Conservation (phyloP, 1,140 invertebrate species). For the Drosophila kurseongensis region DNA sequence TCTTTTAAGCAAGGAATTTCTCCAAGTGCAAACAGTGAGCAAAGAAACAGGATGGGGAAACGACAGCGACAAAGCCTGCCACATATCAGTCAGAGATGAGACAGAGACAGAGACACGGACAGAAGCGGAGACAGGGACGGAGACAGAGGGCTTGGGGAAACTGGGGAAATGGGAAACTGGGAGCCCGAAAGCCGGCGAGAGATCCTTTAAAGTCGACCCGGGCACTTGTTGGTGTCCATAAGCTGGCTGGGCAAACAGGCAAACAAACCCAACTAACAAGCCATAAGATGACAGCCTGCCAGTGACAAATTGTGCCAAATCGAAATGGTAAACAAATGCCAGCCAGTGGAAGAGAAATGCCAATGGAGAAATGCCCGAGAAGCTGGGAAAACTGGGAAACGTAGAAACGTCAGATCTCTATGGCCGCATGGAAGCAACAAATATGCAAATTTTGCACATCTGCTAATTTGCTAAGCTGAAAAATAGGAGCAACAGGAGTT, state of each 20-base stretch:
- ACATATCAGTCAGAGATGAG: constrained; percentile 69
- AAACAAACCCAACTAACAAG: constrained; percentile 81
- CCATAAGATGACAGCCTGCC: constrained; percentile 80
- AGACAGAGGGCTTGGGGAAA: neutral
- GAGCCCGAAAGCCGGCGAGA: constrained; percentile 28
- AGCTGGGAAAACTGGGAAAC: neutral
- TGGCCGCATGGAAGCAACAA: constrained; percentile 43
- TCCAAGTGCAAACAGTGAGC: neutral
- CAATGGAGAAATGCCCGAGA: constrained; percentile 8
- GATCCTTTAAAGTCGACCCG: constrained; percentile 52
- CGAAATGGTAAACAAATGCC: constrained; percentile 78
- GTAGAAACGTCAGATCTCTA: constrained; percentile 7
- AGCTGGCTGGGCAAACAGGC: constrained; percentile 78
- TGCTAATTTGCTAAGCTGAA: constrained; percentile 76
- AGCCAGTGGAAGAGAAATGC: constrained; percentile 46
- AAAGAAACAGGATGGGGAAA: constrained; percentile 26
- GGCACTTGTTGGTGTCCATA: constrained; percentile 81
- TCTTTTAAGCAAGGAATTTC: neutral
- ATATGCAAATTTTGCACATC: constrained; percentile 76
- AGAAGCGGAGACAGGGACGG: constrained; percentile 6
- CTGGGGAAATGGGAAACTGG: constrained; percentile 41
- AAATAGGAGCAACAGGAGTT: constrained; percentile 66
- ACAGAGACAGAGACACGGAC: constrained; percentile 29
- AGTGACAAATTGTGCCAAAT: constrained; percentile 82
- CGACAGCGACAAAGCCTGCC: constrained; percentile 51